Base-by-base conservation (phyloP, 2,888 invertebrate species). In the Aleiodes testaceus region DNA sequence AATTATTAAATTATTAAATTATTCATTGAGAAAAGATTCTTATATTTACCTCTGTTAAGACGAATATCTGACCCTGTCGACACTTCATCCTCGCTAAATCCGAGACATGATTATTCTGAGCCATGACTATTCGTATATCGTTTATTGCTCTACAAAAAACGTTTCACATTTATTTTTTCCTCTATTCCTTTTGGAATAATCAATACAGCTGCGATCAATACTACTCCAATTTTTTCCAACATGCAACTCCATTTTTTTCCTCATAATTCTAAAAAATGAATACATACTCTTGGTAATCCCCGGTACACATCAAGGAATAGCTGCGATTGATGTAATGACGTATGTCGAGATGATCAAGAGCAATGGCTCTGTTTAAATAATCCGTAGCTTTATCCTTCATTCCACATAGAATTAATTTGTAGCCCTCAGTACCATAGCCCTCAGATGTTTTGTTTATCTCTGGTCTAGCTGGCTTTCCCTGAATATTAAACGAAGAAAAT, bases 251-350 rank as follows among this genome's bases (percentile, higher is more conserved):
- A 45, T 69, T 59, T 59, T 14, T n/a, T 55, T 53, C n/a, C 12
- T 16, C 12, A 2, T 36, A 0, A 52, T 42, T 11, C 2, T 20
- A 26, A 9, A 18, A 36, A 2, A 3, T n/a, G 9, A 45, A 47
- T 26, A 77, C 75, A 67, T 26, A 77, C 79, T 47, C 30, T 1
- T 30, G 2, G 66, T 71, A 77, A 36, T 74, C 16, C n/a, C 75
- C 77, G 9, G 50, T 14, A 14, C 75, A 73, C 16, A 79, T 71
- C 22, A 74, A 73, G 52, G 75, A 77, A 55, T 75, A 79, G 59
- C 79, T 79, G 0, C 79, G 74, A 74, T 79, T 79, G 9, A 78
- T 74, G 55, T 77, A 75, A 72, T 78, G 76, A 20, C 76, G 72
- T 22, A 66, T 30, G 50, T 78, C 75, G 0, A 20, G 63, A 7